A percentile compares a stretch with the other conserved stretches of the same genome.
Conservation (phyloP, 1,140 invertebrate species). For the Cyclargus thomasi region DNA sequence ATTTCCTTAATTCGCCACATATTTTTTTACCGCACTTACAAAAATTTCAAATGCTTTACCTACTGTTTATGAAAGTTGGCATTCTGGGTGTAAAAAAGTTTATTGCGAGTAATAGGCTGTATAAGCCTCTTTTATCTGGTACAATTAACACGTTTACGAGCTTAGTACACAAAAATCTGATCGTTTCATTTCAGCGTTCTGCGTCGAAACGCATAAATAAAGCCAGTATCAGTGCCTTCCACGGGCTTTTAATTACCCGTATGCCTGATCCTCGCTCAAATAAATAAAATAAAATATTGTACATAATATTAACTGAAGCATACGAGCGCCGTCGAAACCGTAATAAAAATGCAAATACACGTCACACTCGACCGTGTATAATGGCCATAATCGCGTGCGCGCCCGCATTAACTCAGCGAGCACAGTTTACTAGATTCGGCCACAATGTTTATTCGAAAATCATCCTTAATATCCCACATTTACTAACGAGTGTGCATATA, state of each 20-base stretch:
- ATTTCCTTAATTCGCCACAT: no score
- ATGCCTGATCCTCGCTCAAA: slow-evolving; percentile 18
- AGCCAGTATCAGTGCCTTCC: slow-evolving; percentile 2
- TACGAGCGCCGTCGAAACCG: slow-evolving; percentile 26
- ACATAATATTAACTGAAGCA: slow-evolving; percentile 25
- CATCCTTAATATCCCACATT: slow-evolving; percentile 43
- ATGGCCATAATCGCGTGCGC: slow-evolving; percentile 41
- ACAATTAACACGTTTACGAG: background rate
- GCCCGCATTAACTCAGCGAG: slow-evolving; percentile 37
- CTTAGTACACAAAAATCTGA: background rate
- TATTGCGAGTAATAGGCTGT: background rate
- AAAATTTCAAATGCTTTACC: no score
- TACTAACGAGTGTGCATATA: slow-evolving; percentile 4
- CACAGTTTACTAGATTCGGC: slow-evolving; percentile 42
- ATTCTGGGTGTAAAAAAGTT: background rate
- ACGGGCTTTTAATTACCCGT: slow-evolving; percentile 17
- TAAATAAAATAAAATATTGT: slow-evolving; percentile 23
- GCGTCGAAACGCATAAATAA: background rate
- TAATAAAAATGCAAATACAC: slow-evolving; percentile 41
- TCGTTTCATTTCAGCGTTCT: background rate
- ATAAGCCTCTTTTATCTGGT: background rate
- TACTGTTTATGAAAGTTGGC: background rate
- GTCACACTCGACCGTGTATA: slow-evolving; percentile 30
- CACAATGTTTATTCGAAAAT: slow-evolving; percentile 46
- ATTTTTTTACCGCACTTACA: no score